These are phyloP conservation scores for Cordilura impudica DNA, from an alignment of 2,888 invertebrate species.

Conservation along the genomic window DNA sequence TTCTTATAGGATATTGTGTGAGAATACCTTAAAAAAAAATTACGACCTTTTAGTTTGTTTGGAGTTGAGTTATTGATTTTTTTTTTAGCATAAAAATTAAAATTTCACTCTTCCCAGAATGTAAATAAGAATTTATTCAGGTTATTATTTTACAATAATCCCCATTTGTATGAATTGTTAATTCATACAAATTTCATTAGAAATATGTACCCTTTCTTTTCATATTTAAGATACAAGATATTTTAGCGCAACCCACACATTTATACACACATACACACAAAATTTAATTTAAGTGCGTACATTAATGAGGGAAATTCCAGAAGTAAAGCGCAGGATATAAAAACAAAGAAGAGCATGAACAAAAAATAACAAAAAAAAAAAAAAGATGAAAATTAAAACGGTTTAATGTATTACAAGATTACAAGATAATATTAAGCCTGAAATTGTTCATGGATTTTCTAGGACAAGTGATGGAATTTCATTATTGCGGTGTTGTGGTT, in stretches of 20 bases:
- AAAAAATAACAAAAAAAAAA: not conserved
- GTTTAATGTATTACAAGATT: constrained; percentile 37
- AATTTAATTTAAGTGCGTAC: constrained; percentile 35
- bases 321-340: not conserved
- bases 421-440: constrained; percentile 12
- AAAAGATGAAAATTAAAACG: constrained; percentile 9
- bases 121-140: too few species aligned
- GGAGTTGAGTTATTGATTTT: too few species aligned
- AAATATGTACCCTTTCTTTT: not conserved
- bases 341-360: not conserved
- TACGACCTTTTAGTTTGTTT: too few species aligned
- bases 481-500: constrained; percentile 54
- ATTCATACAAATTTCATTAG: too few species aligned
- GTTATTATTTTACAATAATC: too few species aligned
- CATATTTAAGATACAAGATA: not conserved
- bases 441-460: constrained; percentile 44
- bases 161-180: too few species aligned
- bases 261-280: not conserved
- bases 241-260: not conserved
- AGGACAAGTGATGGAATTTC: constrained; percentile 55
- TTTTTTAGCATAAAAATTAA: too few species aligned
- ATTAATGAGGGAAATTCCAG: constrained; percentile 1
- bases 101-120: too few species aligned
- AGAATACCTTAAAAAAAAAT: too few species aligned
- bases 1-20: too few species aligned